Conservation (phyloP, 2,113 vertebrate genomes). For the Ptilorrhoa leucosticta region DNA sequence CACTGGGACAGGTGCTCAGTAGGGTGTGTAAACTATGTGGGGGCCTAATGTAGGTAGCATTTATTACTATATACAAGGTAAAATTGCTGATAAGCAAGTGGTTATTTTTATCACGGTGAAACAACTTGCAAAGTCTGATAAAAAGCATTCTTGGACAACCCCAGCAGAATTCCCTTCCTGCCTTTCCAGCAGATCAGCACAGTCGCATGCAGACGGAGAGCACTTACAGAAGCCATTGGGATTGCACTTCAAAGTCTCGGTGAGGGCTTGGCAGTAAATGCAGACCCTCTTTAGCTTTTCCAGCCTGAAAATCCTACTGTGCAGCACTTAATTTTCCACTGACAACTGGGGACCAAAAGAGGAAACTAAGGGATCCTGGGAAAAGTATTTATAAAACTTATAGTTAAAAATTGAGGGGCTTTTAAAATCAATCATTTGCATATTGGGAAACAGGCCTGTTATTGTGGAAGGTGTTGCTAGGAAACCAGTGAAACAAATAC, state of each 20-base stretch:
- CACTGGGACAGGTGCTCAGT: not conserved
- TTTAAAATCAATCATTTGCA: conserved; percentile 20
- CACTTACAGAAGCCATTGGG: not conserved
- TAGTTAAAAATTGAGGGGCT: not conserved
- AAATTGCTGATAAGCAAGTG: not conserved
- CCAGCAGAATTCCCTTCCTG: not conserved
- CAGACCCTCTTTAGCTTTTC: not conserved
- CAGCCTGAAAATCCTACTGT: not conserved
- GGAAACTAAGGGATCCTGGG: not conserved
- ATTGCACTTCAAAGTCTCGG: not conserved
- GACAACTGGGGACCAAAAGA: not conserved
- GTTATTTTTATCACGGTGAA: not conserved
- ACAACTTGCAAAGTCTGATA: not conserved
- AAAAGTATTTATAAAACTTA: not conserved
- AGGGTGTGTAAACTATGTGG: not conserved
- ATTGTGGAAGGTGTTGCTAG: conserved; percentile 41
- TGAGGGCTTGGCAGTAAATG: not conserved
- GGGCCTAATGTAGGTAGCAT: not conserved
- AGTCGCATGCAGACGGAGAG: not conserved
- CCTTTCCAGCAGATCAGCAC: not conserved
- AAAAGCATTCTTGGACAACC: not conserved
- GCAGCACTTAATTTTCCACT: not conserved
- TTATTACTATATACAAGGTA: not conserved
- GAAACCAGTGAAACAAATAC: conserved; percentile 1
- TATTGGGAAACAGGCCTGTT: not conserved